Evolutionary conservation across 1,140 invertebrate genomes (phyloP).

Genomic region (Nephotettix cincticeps): DNA sequence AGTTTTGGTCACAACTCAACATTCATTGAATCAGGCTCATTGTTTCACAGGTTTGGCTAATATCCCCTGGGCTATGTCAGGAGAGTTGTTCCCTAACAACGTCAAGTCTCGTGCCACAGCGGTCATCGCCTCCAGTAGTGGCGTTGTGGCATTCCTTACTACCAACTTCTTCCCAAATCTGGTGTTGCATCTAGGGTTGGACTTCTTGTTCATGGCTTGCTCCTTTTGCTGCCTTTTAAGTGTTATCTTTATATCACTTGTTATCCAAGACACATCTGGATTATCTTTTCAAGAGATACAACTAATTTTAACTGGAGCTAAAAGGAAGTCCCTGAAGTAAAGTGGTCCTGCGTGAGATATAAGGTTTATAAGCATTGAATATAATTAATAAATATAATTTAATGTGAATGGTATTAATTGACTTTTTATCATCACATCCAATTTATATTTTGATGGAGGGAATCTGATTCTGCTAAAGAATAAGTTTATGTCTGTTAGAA

Average conservation of each 20-base stretch:
- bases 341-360: no score
- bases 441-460: no score
- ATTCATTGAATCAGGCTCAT: no score
- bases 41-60: background rate
- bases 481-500: no score
- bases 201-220: background rate
- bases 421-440: no score
- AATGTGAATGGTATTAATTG: no score
- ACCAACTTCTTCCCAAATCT: background rate
- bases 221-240: background rate
- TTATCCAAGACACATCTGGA: background rate
- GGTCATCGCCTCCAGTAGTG: background rate
- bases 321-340: background rate
- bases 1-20: no score
- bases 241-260: background rate
- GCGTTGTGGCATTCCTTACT: background rate
- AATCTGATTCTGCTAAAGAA: no score
- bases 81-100: background rate
- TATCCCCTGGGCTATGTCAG: background rate
- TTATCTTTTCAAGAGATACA: background rate
- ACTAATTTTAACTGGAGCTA: background rate
- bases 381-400: no score
- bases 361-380: no score
- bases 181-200: background rate
- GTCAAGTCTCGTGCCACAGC: background rate